phyloP scores from a whole-genome alignment of 2,797 vertebrate species.

The Tinamus major region DNA sequence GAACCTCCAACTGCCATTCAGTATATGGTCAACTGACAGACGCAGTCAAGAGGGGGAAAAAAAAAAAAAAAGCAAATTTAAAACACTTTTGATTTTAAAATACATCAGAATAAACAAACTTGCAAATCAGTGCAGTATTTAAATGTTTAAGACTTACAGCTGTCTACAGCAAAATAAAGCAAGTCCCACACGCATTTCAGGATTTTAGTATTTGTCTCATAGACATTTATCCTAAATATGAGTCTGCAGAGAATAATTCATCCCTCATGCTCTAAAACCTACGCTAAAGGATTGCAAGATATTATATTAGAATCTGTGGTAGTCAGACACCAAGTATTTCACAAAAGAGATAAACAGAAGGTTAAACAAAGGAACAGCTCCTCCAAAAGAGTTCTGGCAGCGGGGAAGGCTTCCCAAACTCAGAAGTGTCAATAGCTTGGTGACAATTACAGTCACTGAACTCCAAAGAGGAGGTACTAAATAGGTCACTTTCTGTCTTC shows the following conservation, averaged over 20 bases:
- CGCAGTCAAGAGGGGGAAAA: background rate
- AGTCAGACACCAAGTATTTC: background rate
- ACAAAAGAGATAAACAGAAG: slow-evolving; percentile 13
- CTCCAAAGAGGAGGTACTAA: background rate
- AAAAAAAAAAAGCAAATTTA: background rate
- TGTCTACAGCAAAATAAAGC: background rate
- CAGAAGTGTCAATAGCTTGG: background rate
- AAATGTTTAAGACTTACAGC: background rate
- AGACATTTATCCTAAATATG: background rate
- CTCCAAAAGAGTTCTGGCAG: background rate
- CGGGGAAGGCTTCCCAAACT: background rate
- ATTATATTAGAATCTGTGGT: background rate
- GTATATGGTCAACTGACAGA: background rate
- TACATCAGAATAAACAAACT: background rate
- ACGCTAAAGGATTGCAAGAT: slow-evolving; percentile 4
- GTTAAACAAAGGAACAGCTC: background rate
- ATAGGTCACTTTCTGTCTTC: background rate
- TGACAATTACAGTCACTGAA: background rate
- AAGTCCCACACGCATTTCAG: background rate
- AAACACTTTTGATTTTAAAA: background rate
- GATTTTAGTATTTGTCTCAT: background rate
- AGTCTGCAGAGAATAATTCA: background rate
- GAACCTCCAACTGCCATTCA: background rate
- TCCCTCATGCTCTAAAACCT: background rate
- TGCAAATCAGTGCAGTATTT: background rate